These are phyloP conservation scores for Mylabris phalerata DNA, from an alignment of 1,140 invertebrate species.

Conservation along the genomic window DNA sequence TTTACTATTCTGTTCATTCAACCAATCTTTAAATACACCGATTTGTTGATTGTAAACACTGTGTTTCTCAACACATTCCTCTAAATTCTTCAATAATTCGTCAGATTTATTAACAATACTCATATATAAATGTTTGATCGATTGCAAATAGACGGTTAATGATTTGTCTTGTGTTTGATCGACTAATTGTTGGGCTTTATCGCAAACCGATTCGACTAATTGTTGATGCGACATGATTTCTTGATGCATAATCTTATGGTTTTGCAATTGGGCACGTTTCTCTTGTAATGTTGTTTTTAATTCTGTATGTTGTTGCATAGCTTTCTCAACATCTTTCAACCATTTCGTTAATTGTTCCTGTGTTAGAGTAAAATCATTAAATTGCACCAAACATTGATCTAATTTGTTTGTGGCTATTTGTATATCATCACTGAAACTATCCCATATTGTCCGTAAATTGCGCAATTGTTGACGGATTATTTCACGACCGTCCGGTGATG, in stretches of 20 bases:
- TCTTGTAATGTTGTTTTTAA: slow-evolving; percentile 86
- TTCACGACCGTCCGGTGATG: slow-evolving; percentile 88
- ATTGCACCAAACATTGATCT: slow-evolving; percentile 82
- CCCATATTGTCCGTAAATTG: slow-evolving; percentile 77
- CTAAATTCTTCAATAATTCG: slow-evolving; percentile 75
- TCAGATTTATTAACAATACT: slow-evolving; percentile 83
- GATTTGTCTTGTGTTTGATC: slow-evolving; percentile 84
- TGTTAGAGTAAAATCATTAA: slow-evolving; percentile 78
- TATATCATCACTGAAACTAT: slow-evolving; percentile 76
- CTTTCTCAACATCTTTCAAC: slow-evolving; percentile 83
- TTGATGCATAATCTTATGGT: slow-evolving; percentile 91
- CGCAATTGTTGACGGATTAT: slow-evolving; percentile 83
- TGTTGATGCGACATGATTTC: slow-evolving; percentile 90
- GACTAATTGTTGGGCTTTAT: slow-evolving; percentile 83
- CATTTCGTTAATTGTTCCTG: slow-evolving; percentile 90
- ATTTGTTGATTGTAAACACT: slow-evolving; percentile 65
- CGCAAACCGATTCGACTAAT: slow-evolving; percentile 82
- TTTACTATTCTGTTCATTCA: slow-evolving; percentile 68
- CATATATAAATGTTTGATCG: slow-evolving; percentile 83
- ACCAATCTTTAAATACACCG: slow-evolving; percentile 71
- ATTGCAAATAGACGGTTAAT: slow-evolving; percentile 77
- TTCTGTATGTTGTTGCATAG: slow-evolving; percentile 87
- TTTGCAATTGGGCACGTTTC: slow-evolving; percentile 88
- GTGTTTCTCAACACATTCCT: slow-evolving; percentile 81
- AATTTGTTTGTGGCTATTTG: slow-evolving; percentile 71